Conservation (phyloP, 1,140 invertebrate species). For the Scaptomyza montana region DNA sequence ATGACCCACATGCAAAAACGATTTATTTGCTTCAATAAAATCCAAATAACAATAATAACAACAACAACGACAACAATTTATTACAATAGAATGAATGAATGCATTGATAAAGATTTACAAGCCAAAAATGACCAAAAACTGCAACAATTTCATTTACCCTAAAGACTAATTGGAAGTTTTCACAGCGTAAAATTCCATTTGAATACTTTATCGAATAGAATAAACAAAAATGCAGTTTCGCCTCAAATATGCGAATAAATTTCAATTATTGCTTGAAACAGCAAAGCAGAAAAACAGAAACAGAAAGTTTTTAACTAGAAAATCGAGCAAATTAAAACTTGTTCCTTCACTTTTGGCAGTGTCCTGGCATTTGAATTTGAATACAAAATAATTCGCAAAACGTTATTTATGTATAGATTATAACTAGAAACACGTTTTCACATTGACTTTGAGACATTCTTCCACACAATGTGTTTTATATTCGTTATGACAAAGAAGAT, state of each 20-base stretch:
- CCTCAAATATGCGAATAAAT: constrained; percentile 25
- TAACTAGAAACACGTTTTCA: neutral
- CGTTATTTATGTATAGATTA: neutral
- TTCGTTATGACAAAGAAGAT: too few relatives aligned
- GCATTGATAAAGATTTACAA: constrained; percentile 38
- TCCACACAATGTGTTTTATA: too few relatives aligned
- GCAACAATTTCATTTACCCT: constrained; percentile 23
- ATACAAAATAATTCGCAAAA: neutral
- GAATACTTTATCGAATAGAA: constrained; percentile 5
- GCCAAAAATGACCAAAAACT: constrained; percentile 11
- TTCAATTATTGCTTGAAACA: constrained; percentile 12
- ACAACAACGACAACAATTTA: constrained; percentile 12
- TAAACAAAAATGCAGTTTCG: constrained; percentile 17
- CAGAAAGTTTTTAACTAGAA: neutral
- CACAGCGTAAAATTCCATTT: constrained; percentile 61
- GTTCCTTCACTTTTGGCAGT: neutral
- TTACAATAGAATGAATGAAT: constrained; percentile 7
- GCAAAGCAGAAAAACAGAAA: neutral
- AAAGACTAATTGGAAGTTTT: constrained; percentile 35
- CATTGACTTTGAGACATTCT: too few relatives aligned
- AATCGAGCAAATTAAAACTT: neutral
- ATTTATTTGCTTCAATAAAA: constrained; percentile 53
- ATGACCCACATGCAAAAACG: constrained; percentile 64
- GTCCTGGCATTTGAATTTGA: neutral
- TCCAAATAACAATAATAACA: constrained; percentile 28